Conservation (phyloP, 2,888 invertebrate species). For the Agriopis aurantiaria region DNA sequence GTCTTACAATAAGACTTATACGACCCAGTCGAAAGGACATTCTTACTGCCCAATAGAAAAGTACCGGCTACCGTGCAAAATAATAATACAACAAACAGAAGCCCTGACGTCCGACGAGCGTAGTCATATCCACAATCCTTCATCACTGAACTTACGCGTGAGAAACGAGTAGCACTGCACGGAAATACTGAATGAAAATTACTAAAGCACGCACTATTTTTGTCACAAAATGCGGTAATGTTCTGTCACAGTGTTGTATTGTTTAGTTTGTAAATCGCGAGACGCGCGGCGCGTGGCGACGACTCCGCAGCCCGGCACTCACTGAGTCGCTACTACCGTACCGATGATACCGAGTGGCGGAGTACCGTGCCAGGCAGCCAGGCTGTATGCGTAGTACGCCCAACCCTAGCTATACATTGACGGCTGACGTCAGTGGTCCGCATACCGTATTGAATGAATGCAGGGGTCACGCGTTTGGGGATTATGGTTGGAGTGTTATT, state of each 20-base stretch:
- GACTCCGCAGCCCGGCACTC: slow-evolving; percentile 66
- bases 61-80: slow-evolving; percentile 44
- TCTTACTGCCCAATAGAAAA: slow-evolving; percentile 37
- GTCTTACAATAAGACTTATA: slow-evolving; percentile 33
- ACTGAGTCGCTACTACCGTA: slow-evolving; percentile 63
- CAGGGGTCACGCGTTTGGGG: slow-evolving; percentile 46
- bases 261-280: slow-evolving; percentile 36
- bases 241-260: slow-evolving; percentile 35
- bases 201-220: slow-evolving; percentile 47
- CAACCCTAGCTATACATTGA: slow-evolving; percentile 68
- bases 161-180: slow-evolving; percentile 52
- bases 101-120: slow-evolving; percentile 64
- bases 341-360: slow-evolving; percentile 36
- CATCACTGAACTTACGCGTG: slow-evolving; percentile 73
- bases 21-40: slow-evolving; percentile 27
- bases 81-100: slow-evolving; percentile 57
- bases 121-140: slow-evolving; percentile 78
- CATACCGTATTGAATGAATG: slow-evolving; percentile 74
- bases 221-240: slow-evolving; percentile 40
- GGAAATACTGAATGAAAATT: slow-evolving; percentile 49
- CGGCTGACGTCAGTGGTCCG: slow-evolving; percentile 75
- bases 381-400: slow-evolving; percentile 55
- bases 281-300: slow-evolving; percentile 61
- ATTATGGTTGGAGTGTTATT: slow-evolving; percentile 42
- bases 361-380: slow-evolving; percentile 23